A percentile compares a stretch with the other conserved stretches of the same genome.
phyloP scores from a whole-genome alignment of 2,888 invertebrate species.

The Tinea semifulvella region DNA sequence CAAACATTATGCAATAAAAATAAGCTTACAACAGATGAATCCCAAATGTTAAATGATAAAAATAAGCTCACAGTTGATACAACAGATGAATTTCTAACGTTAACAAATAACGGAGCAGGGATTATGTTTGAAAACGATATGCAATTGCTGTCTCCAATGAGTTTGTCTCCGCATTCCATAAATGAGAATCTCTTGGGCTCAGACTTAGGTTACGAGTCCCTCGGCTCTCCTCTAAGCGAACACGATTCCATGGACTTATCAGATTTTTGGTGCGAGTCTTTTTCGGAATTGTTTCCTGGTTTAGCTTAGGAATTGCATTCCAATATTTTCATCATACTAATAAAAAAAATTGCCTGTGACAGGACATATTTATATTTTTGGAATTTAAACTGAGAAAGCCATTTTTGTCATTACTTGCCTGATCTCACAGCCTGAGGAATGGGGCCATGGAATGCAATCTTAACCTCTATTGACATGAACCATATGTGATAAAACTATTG shows the following conservation, averaged over 20 bases:
- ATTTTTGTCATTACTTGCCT: no score
- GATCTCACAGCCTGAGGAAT: no score
- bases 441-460: no score
- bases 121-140: conserved; percentile 45
- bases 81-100: conserved; percentile 27
- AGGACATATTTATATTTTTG: no score
- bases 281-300: conserved; percentile 81
- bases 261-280: conserved; percentile 78
- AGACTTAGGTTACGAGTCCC: conserved; percentile 58
- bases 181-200: conserved; percentile 47
- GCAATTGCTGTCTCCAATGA: conserved; percentile 56
- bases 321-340: no score
- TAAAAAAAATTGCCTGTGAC: no score
- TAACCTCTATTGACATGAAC: no score
- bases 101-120: conserved; percentile 34
- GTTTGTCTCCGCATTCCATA: conserved; percentile 39
- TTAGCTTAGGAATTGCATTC: no score
- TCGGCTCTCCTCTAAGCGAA: conserved; percentile 58
- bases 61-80: conserved; percentile 30
- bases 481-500: no score
- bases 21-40: background rate
- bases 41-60: no score
- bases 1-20: no score
- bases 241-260: conserved; percentile 57
- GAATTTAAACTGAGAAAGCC: no score